Conservation (phyloP, 2,888 invertebrate species). For the Ceriagrion tenellum region DNA sequence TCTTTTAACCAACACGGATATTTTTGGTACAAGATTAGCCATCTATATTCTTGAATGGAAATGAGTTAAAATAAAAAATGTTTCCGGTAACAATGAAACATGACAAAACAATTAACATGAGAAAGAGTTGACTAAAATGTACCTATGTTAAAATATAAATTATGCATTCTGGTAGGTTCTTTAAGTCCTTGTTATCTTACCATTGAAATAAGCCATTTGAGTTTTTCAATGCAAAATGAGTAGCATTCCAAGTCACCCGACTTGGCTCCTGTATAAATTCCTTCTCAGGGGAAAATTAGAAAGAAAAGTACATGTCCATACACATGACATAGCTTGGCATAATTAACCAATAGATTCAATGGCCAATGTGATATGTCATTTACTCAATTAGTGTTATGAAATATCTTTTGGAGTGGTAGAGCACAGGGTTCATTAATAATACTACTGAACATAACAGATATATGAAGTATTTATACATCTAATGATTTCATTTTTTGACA, state of each 20-base stretch:
- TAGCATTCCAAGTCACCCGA: background rate
- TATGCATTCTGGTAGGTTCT: background rate
- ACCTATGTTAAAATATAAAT: background rate
- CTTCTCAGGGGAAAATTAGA: background rate
- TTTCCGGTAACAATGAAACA: background rate
- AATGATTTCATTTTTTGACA: background rate
- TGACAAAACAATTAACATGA: background rate
- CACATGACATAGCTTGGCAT: background rate
- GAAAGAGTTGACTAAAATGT: background rate
- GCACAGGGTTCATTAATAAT: background rate
- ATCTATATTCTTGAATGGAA: background rate
- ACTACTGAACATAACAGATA: background rate
- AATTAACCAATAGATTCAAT: background rate
- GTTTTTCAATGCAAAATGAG: background rate
- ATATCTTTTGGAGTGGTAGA: background rate
- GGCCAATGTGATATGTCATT: slow-evolving; percentile 28
- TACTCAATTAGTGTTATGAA: background rate
- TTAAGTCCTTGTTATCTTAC: background rate
- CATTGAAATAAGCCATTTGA: background rate
- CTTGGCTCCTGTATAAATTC: background rate
- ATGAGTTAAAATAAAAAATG: background rate
- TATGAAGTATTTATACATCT: background rate
- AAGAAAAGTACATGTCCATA: background rate
- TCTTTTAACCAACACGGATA: background rate
- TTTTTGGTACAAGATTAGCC: background rate